Evolutionary conservation across 2,797 vertebrate genomes (phyloP), one percentile per base, ranked within the genome.

Genomic region (Urophycis tenuis): DNA sequence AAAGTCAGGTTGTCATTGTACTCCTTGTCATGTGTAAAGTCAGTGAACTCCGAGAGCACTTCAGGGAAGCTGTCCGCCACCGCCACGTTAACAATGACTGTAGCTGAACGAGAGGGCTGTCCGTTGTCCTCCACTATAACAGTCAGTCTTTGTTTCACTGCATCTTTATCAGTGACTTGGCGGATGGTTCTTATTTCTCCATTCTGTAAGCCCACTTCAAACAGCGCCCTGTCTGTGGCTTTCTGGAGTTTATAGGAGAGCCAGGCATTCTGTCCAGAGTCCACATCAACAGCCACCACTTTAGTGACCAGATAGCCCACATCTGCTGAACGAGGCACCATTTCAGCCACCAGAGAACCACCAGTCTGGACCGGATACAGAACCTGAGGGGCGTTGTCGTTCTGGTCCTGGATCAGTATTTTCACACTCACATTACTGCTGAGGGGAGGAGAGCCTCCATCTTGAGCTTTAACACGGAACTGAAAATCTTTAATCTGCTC

Each of bases 251-350:
- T 86, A 81, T 92, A 93, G 33, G 90, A 92, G 71, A 93, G 91
- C 91, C 90, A 93, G 79, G 92, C 91, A 70, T 94, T 94, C 85
- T 93, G 93, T 79, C 94, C 94, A 2, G 92, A 93, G 87, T 94
- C 93, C 82, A 88, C 87, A 86, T 84, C 89, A 71, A 93, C 91
- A 9, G 93, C 93, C 82, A 94, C 91, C 78, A 95, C 93, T 80
- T 94, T 94, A 17, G 92, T 93, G 60, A 89, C 93, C 78, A 94
- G 83, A 76, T 93, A 94, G 19, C 92, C 93, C 1, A 92, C 85
- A 49, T 94, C 93, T 83, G 93, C 90, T 1, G 91, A 91, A 33
- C 90, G 92, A 73, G 93, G 93, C 0, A 94, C 91, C 87, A 94
- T 91, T 36, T 94, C 93, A 82, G 92, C 91, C 8, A 93, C 87